A percentile compares a stretch with the other conserved stretches of the same genome.
Conservation (phyloP, 2,797 vertebrate genomes). For the Valencia hispanica region DNA sequence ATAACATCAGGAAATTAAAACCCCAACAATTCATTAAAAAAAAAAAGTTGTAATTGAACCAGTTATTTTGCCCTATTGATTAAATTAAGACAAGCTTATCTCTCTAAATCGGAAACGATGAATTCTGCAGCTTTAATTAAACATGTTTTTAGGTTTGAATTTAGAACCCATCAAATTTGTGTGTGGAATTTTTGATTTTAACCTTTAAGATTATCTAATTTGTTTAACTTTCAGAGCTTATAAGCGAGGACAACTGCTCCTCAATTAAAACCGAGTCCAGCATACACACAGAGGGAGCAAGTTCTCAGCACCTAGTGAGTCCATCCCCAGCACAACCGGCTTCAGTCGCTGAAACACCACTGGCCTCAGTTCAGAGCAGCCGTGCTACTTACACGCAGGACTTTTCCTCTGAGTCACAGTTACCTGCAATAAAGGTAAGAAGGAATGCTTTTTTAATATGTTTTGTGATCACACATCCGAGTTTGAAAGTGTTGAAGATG, state of each 20-base stretch:
- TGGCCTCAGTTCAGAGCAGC: slow-evolving; percentile 62
- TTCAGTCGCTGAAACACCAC: slow-evolving; percentile 70
- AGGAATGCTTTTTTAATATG: not conserved
- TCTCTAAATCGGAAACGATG: not conserved
- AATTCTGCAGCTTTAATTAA: not conserved
- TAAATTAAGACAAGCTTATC: not conserved
- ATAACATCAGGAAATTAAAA: no score
- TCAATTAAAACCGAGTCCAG: slow-evolving; percentile 79
- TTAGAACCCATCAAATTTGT: not conserved
- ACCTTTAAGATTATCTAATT: not conserved
- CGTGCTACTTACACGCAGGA: slow-evolving; percentile 83
- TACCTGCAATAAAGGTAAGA: slow-evolving; percentile 80
- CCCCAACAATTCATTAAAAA: no score
- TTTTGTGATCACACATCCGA: not conserved
- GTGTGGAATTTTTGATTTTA: not conserved
- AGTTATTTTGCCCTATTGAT: not conserved
- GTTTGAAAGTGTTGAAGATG: not conserved
- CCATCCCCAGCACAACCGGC: slow-evolving; percentile 61
- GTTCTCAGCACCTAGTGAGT: slow-evolving; percentile 79
- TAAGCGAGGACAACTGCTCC: slow-evolving; percentile 80
- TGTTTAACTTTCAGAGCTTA: slow-evolving; percentile 73
- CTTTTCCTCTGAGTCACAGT: slow-evolving; percentile 77
- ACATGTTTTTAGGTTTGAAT: not conserved
- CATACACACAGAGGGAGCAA: slow-evolving; percentile 81
- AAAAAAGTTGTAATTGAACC: not conserved